Conservation (phyloP, 2,797 vertebrate species). For the Argya squamiceps region DNA sequence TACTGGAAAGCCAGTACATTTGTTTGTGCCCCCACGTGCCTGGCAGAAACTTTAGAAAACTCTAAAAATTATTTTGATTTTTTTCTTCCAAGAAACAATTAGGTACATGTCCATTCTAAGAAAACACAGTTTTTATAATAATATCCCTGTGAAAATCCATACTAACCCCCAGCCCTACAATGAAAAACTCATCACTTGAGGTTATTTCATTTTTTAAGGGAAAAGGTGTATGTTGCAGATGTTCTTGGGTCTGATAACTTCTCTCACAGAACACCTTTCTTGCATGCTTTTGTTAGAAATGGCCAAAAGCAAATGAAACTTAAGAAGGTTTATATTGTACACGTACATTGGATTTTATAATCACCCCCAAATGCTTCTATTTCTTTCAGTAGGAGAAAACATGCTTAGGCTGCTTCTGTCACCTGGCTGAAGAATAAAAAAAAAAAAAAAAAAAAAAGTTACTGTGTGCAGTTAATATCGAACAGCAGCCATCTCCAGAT, state of each 20-base stretch:
- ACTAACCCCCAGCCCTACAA: neutral
- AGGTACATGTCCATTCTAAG: neutral
- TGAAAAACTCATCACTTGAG: neutral
- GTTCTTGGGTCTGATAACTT: neutral
- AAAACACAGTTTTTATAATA: neutral
- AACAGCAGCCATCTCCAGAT: conserved; percentile 93
- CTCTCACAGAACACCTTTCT: neutral
- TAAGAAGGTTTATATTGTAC: neutral
- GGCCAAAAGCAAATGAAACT: conserved; percentile 55
- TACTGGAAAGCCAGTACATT: neutral
- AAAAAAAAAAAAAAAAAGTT: conserved; percentile 78
- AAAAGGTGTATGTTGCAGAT: neutral
- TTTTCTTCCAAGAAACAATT: neutral
- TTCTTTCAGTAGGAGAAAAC: conserved; percentile 58
- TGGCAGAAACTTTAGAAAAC: neutral
- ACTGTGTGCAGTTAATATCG: conserved; percentile 91
- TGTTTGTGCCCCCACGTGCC: neutral
- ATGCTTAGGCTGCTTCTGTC: conserved; percentile 71
- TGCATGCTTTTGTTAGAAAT: conserved; percentile 28
- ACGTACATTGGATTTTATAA: conserved; percentile 37
- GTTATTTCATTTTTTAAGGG: neutral
- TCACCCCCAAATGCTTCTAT: neutral
- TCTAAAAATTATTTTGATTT: neutral
- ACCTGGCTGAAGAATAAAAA: conserved; percentile 71
- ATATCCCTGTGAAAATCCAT: neutral